phyloP scores from a whole-genome alignment of 1,140 invertebrate genomes.

The Temnothorax curvispinosus region DNA sequence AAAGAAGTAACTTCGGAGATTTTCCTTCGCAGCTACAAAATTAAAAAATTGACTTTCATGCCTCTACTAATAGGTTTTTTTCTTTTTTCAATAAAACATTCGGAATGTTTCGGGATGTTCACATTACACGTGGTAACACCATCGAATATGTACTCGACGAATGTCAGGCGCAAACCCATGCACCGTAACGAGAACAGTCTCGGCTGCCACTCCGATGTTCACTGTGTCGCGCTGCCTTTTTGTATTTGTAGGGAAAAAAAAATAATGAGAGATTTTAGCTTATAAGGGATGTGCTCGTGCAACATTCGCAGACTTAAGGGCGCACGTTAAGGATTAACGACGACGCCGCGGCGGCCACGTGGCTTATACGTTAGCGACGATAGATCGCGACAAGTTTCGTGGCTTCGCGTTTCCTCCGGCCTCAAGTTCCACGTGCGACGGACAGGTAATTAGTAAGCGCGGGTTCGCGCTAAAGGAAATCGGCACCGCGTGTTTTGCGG shows the following conservation, averaged over 20 bases:
- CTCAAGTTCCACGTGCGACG: slow-evolving; percentile 70
- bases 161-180: slow-evolving; percentile 20
- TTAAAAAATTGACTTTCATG: not conserved
- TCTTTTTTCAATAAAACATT: not conserved
- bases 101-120: not conserved
- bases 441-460: slow-evolving; percentile 36
- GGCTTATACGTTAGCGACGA: slow-evolving; percentile 42
- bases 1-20: not conserved
- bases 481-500: slow-evolving; percentile 63
- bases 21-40: not conserved
- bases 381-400: slow-evolving; percentile 35
- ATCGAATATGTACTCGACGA: not conserved
- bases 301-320: slow-evolving; percentile 48
- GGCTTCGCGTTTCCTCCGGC: slow-evolving; percentile 66
- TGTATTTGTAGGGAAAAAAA: slow-evolving; percentile 75
- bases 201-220: slow-evolving; percentile 69
- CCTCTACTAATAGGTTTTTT: not conserved
- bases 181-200: slow-evolving; percentile 27
- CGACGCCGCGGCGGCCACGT: slow-evolving; percentile 34
- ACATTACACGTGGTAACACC: not conserved
- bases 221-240: slow-evolving; percentile 74
- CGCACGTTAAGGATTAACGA: slow-evolving; percentile 56
- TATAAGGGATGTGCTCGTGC: slow-evolving; percentile 57
- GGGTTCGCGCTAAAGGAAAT: not conserved
- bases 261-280: slow-evolving; percentile 63